Evolutionary conservation across 1,140 invertebrate genomes (phyloP).

Genomic region (Papilio polyxenes): DNA sequence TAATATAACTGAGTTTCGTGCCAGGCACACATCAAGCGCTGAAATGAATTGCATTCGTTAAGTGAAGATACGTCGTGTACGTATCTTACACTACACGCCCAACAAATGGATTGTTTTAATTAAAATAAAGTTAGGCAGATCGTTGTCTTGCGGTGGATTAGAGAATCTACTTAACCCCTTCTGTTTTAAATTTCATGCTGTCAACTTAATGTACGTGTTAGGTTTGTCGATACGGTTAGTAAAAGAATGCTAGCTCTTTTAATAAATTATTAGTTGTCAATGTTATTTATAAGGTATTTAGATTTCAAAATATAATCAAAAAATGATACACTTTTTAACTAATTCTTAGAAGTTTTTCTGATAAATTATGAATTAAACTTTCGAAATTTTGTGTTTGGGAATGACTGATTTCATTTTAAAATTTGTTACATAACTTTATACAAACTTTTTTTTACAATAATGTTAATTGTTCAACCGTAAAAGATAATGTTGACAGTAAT

Average conservation of each 20-base stretch:
- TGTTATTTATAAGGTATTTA: no score
- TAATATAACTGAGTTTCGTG: constrained; percentile 21
- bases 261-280: background rate
- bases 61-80: constrained; percentile 34
- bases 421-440: no score
- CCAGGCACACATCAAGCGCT: constrained; percentile 23
- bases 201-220: constrained; percentile 53
- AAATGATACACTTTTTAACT: background rate
- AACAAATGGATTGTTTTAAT: constrained; percentile 58
- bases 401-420: background rate
- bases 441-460: background rate
- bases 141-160: constrained; percentile 56
- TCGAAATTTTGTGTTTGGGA: background rate
- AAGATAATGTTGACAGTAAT: background rate
- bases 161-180: constrained; percentile 63
- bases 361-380: background rate
- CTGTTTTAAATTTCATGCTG: constrained; percentile 55
- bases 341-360: background rate
- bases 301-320: background rate
- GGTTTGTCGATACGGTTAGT: constrained; percentile 42
- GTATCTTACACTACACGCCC: constrained; percentile 44
- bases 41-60: constrained; percentile 35
- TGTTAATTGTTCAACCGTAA: background rate
- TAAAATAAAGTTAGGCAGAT: constrained; percentile 59
- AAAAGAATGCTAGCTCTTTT: constrained; percentile 31